Base-by-base conservation (phyloP, 2,888 invertebrate species). In the Callinectes sapidus region DNA sequence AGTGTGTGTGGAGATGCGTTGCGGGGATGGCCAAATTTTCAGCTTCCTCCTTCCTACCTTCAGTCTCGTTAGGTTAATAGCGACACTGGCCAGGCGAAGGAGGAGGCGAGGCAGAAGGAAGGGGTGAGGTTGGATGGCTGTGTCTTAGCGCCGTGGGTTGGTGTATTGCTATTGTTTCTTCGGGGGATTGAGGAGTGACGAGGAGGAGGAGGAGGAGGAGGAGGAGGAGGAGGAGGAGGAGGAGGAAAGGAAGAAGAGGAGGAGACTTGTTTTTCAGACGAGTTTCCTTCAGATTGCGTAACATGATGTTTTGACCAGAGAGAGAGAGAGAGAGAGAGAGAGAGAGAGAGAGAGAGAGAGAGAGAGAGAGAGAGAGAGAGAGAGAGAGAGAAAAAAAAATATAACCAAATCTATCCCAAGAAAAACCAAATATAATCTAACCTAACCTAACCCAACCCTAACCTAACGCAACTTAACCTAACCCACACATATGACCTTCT, bases 11-110 rank as follows among this genome's bases (percentile, higher is more conserved):
- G 10, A n/a, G 81, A 81, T 35, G 16, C 35, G 35, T 81, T 81
- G 81, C 6, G 18, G 32, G 81, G 35, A 13, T 32, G 81, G 81
- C 81, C 81, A 35, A 81, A 16, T 81, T 81, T 81, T 81, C 81
- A 81, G 81, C 81, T 35, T 81, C 81, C 35, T 81, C 35, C 81
- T 35, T 81, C 81, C 35, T 81, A 35, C 81, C 81, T 81, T 35
- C 35, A 32, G 81, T 81, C 81, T 81, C 81, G 81, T 81, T 81
- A 81, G 81, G 81, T 81, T 81, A 81, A 81, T 81, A 81, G 81
- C 35, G 35, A 81, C 81, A 81, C 81, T 81, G 32, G 28, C 32
- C 77, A 13, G 77, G 77, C 32, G 77, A 77, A 35, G 77, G 35
- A 23, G 77, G 8, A 35, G 77, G 23, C 35, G 77, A 81, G 77